phyloP scores from a whole-genome alignment of 23 tunicate species.

The Styela plicata region DNA sequence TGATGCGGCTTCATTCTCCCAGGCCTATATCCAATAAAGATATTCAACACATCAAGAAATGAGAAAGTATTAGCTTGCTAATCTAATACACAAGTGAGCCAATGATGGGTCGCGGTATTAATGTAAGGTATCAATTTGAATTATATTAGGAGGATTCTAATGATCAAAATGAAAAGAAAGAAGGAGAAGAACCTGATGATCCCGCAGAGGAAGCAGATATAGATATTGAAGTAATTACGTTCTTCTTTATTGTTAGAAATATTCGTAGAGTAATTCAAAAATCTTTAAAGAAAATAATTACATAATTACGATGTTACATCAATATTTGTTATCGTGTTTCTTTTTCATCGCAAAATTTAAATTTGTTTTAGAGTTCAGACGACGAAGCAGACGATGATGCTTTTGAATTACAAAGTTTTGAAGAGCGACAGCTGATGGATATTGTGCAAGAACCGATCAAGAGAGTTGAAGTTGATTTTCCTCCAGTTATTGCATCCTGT shows the following conservation, averaged over 20 bases:
- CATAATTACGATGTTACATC: no score
- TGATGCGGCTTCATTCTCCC: no score
- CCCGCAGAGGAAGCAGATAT: slow-evolving; percentile 59
- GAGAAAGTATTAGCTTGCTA: no score
- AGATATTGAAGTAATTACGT: slow-evolving; percentile 45
- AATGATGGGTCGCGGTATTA: no score
- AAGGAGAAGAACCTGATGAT: slow-evolving; percentile 48
- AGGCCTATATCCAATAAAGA: no score
- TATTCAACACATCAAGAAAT: no score
- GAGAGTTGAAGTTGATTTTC: slow-evolving; percentile 59
- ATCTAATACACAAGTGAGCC: no score
- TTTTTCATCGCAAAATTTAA: background rate
- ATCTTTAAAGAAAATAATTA: no score
- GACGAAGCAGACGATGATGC: slow-evolving; percentile 30
- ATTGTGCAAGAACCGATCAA: slow-evolving; percentile 71
- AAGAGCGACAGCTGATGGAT: slow-evolving; percentile 30
- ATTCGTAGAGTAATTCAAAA: no score
- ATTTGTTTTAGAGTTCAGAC: background rate
- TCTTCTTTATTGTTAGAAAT: no score
- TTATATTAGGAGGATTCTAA: slow-evolving; percentile 6
- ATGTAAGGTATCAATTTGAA: no score
- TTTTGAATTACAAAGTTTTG: slow-evolving; percentile 27
- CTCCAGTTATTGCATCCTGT: slow-evolving; percentile 69
- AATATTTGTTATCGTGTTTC: no score
- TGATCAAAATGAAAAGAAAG: slow-evolving; percentile 5